A percentile compares a stretch with the other conserved stretches of the same genome.
These are phyloP conservation scores for Leptocoma aspasia DNA, from an alignment of 2,113 vertebrate species.

Conservation along the genomic window DNA sequence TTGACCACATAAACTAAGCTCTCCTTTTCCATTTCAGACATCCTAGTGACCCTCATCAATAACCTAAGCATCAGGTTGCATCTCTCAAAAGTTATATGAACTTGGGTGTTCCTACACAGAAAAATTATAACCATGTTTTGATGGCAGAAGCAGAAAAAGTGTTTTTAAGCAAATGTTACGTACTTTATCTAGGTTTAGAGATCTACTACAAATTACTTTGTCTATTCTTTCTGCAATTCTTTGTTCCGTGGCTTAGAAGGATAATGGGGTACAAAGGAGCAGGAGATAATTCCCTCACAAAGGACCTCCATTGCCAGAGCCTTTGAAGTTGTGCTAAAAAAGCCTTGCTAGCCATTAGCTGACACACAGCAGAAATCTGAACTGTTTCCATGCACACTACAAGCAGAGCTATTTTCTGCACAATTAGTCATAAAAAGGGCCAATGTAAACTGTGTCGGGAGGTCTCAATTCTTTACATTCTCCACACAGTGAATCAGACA, in stretches of 20 bases:
- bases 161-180: conserved; percentile 15
- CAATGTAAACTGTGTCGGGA: conserved; percentile 72
- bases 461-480: conserved; percentile 71
- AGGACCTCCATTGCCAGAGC: conserved; percentile 54
- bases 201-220: conserved; percentile 60
- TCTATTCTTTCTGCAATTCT: background rate
- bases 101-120: background rate
- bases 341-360: conserved; percentile 66
- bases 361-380: conserved; percentile 71
- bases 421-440: conserved; percentile 74
- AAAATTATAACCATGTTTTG: background rate
- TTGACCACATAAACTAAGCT: background rate
- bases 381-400: conserved; percentile 64
- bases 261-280: conserved; percentile 61
- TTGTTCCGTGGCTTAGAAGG: conserved; percentile 51
- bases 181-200: conserved; percentile 48
- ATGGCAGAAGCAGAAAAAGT: background rate
- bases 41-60: background rate
- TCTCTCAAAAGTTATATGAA: background rate
- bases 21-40: background rate
- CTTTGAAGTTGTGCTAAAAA: conserved; percentile 69
- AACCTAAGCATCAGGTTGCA: background rate
- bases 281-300: conserved; percentile 70
- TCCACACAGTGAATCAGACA: conserved; percentile 57
- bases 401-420: conserved; percentile 71